Base-by-base conservation (phyloP, 2,797 vertebrate genomes). In the Xenentodon cancila region DNA sequence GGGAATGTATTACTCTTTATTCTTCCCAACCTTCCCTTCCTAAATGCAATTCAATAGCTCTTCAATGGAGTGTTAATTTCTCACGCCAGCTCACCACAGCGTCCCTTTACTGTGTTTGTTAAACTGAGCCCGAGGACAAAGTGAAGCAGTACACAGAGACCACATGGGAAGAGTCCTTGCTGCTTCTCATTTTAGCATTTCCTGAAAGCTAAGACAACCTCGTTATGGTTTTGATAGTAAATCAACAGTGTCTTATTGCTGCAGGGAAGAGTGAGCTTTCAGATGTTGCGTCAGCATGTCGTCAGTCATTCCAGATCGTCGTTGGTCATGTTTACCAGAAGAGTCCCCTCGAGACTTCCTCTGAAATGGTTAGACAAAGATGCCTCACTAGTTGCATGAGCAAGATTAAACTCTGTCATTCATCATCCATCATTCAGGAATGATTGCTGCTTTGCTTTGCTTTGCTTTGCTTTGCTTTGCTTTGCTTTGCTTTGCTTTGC, bases 241-340 rank as follows among this genome's bases (percentile, higher is more conserved):
- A 86, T 75, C 62, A 65, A 82, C 68, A 79, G 62, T 62, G 46
- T 71, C 53, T 57, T 37, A 63, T 67, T 53, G 53, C 81, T 79
- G 60, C 19, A 7, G 62, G 82, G 62, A 54, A 57, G 19, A 53
- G 73, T n/a, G 40, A 71, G 45, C 75, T 90, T 90, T 88, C 85
- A 75, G 70, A 81, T 72, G 79, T 91, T 91, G 88, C 90, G 18
- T 91, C 89, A 89, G 71, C 54, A 77, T 91, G 86, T 66, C 85
- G 82, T 89, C 87, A 89, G 76, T 73, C 43, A 13, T 30, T 71
- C 58, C 46, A 64, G 74, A 75, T 87, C 75, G 79, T 55, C 19
- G n/a, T 18, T 64, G 65, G 13, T 68, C 53, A 3, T 71, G 71
- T 80, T 74, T 73, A 64, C 20, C 1, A 53, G 72, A 73, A 44